Evolutionary conservation across 2,888 invertebrate genomes (phyloP).

Genomic region (Cephonodes hylas): DNA sequence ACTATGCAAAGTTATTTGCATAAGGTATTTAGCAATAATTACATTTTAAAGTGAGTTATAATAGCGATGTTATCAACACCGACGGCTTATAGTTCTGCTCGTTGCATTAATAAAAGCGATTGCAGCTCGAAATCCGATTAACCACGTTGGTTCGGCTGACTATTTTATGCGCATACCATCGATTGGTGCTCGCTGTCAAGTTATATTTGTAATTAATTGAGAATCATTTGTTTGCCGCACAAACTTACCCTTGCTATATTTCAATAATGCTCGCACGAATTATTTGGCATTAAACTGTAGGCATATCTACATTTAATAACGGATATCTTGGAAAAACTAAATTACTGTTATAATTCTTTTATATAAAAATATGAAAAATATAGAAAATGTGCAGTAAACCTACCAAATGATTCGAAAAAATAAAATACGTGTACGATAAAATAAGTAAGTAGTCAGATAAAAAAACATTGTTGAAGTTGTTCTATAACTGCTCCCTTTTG

Average conservation of each 20-base stretch:
- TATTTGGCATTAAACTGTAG: neutral
- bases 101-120: constrained; percentile 51
- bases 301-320: too few species aligned
- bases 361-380: too few species aligned
- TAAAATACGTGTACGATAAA: too few species aligned
- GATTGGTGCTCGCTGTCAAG: constrained; percentile 35
- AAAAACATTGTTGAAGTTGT: too few species aligned
- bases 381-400: too few species aligned
- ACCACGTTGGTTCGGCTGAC: constrained; percentile 39
- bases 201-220: constrained; percentile 21
- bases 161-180: constrained; percentile 41
- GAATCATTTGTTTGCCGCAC: constrained; percentile 3
- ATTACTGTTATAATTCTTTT: neutral
- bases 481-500: too few species aligned
- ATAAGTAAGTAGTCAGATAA: too few species aligned
- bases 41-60: neutral
- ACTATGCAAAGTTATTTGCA: too few species aligned
- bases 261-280: neutral
- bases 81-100: constrained; percentile 36
- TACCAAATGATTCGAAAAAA: too few species aligned
- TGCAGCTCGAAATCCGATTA: constrained; percentile 49
- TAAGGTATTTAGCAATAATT: neutral
- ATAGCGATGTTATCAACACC: constrained; percentile 7
- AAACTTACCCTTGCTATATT: neutral
- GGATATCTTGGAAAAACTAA: too few species aligned